A percentile compares a stretch with the other conserved stretches of the same genome.
Conservation (phyloP, 2,113 vertebrate species). For the Tupaia chinensis region DNA sequence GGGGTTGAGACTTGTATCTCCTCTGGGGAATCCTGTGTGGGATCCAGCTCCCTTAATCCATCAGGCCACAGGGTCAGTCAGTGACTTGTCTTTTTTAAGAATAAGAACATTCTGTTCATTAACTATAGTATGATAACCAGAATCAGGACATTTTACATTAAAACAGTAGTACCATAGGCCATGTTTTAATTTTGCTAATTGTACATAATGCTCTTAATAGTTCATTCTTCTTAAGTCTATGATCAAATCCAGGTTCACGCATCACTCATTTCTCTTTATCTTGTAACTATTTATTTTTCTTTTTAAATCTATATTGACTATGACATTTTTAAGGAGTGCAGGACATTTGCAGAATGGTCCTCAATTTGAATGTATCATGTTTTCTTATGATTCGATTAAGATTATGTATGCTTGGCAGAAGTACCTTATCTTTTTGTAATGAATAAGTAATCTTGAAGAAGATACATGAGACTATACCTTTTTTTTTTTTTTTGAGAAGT, state of each 20-base stretch:
- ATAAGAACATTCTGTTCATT: not conserved
- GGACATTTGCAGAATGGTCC: not conserved
- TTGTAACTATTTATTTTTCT: not conserved
- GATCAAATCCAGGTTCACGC: not conserved
- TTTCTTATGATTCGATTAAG: conserved; percentile 2
- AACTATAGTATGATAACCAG: not conserved
- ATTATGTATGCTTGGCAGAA: not conserved
- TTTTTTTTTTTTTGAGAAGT: not conserved
- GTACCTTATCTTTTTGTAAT: conserved; percentile 2
- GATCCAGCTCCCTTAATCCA: no score
- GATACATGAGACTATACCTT: not conserved
- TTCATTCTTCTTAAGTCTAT: not conserved
- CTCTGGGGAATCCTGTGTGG: no score
- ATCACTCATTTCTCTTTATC: not conserved
- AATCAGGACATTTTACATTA: conserved; percentile 26
- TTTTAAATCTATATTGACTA: not conserved
- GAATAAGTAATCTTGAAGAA: not conserved
- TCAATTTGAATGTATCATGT: not conserved
- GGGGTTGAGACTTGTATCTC: no score
- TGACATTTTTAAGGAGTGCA: not conserved
- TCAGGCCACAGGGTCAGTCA: no score
- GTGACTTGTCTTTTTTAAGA: not conserved
- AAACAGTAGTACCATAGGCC: not conserved
- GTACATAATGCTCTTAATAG: not conserved
- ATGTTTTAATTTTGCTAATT: conserved; percentile 17